Evolutionary conservation across 2,113 vertebrate species (phyloP).

Genomic region (Actinemys pallida): DNA sequence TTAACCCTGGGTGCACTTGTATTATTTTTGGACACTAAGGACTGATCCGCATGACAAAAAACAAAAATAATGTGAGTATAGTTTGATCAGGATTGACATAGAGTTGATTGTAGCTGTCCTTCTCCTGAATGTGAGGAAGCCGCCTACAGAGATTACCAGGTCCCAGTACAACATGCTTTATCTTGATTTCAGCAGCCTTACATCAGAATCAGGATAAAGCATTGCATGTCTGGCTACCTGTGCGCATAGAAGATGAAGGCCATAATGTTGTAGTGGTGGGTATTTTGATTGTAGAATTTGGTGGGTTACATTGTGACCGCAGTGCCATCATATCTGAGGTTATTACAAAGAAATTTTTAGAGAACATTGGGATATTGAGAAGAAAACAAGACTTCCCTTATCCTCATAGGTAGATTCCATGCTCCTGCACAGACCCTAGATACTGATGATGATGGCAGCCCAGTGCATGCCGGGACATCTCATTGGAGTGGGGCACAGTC

Average conservation of each 20-base stretch:
- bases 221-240: background rate
- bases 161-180: background rate
- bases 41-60: background rate
- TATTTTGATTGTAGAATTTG: background rate
- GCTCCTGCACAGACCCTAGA: conserved; percentile 54
- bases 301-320: background rate
- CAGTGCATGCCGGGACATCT: conserved; percentile 66
- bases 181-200: background rate
- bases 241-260: background rate
- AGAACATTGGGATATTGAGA: background rate
- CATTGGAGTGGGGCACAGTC: conserved; percentile 64
- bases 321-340: background rate
- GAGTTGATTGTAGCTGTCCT: background rate
- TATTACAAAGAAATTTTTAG: background rate
- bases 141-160: background rate
- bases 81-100: background rate
- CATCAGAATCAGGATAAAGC: background rate
- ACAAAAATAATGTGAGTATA: background rate
- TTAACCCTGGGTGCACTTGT: background rate
- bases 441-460: conserved; percentile 71
- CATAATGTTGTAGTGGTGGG: background rate
- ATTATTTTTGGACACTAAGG: background rate
- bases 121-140: background rate
- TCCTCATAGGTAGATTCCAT: conserved; percentile 58
- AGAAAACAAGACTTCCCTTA: background rate